These are phyloP conservation scores for Noctua fimbriata DNA, from an alignment of 2,888 invertebrate species.

Conservation along the genomic window DNA sequence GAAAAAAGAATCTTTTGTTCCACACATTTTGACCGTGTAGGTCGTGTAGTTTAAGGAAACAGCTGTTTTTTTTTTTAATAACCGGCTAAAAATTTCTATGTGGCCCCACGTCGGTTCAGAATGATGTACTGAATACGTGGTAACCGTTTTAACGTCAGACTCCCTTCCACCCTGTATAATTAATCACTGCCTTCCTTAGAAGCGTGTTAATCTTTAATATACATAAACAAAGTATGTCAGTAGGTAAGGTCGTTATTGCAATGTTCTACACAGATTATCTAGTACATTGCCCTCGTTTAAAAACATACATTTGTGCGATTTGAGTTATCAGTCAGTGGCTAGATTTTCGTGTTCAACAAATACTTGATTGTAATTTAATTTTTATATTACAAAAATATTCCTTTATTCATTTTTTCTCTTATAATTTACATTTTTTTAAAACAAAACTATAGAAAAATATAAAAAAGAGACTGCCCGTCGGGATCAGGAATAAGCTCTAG, in stretches of 20 bases:
- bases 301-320: background rate
- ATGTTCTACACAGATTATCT: slow-evolving; percentile 19
- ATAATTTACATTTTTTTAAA: background rate
- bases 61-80: too few relatives aligned
- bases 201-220: background rate
- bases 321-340: slow-evolving; percentile 15
- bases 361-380: background rate
- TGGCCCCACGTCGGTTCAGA: too few relatives aligned
- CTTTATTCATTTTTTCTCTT: background rate
- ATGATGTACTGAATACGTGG: too few relatives aligned
- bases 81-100: too few relatives aligned
- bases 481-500: background rate
- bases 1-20: too few relatives aligned
- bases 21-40: too few relatives aligned
- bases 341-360: slow-evolving; percentile 1
- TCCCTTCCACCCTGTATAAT: background rate
- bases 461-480: background rate
- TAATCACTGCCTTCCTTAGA: background rate
- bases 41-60: too few relatives aligned
- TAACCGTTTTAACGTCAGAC: too few relatives aligned
- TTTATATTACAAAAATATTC: background rate
- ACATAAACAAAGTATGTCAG: slow-evolving; percentile 29
- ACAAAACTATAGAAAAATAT: background rate
- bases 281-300: slow-evolving; percentile 32
- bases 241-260: slow-evolving; percentile 15